A percentile compares a stretch with the other conserved stretches of the same genome.
Evolutionary conservation across 2,888 invertebrate species (phyloP).

Genomic region (Phyllotreta cruciferae): DNA sequence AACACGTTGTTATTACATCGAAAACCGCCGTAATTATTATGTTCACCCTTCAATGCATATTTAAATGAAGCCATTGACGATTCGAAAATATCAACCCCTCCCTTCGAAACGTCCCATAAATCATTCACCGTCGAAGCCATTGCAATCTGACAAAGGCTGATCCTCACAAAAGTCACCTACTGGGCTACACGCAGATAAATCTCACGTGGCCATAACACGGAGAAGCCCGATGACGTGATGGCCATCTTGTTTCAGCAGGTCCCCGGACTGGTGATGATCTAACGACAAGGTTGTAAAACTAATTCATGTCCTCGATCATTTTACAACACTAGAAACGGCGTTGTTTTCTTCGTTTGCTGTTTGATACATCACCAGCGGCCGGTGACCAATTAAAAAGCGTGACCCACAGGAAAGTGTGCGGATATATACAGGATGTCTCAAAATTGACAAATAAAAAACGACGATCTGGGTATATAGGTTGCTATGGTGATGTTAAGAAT

Average conservation of each 20-base stretch:
- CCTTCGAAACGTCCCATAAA: slow-evolving; percentile 8
- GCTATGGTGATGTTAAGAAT: no score
- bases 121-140: slow-evolving; percentile 25
- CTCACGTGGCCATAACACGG: slow-evolving; percentile 41
- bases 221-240: slow-evolving; percentile 46
- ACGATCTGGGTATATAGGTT: no score
- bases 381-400: slow-evolving; percentile 15
- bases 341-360: slow-evolving; percentile 9
- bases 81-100: neutral
- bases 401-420: no score
- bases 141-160: slow-evolving; percentile 10
- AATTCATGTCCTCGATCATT: slow-evolving; percentile 38
- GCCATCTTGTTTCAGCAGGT: slow-evolving; percentile 48
- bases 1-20: no score
- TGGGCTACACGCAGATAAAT: slow-evolving; percentile 29
- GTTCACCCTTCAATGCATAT: no score
- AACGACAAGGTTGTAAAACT: slow-evolving; percentile 49
- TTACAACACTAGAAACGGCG: slow-evolving; percentile 31
- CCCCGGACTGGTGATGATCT: slow-evolving; percentile 41
- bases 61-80: no score
- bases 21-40: no score
- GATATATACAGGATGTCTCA: no score
- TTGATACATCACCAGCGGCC: slow-evolving; percentile 2
- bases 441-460: no score
- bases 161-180: slow-evolving; percentile 28